These are phyloP conservation scores for Drosophila erecta DNA, from an alignment of 1,140 invertebrate genomes.

Conservation along the genomic window DNA sequence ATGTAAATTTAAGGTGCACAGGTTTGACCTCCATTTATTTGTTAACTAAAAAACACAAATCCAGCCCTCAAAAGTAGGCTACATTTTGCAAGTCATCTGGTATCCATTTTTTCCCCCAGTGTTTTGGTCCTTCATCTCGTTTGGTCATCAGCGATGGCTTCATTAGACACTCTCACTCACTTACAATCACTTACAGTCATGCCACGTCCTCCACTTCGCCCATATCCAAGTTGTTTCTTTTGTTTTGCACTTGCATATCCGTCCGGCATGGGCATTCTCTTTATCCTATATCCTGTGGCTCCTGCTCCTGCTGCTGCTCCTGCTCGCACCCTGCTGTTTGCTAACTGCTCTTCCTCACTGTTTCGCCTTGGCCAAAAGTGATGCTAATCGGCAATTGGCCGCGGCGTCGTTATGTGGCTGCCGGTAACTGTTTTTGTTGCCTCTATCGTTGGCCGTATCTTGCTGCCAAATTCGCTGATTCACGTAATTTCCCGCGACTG, in stretches of 20 bases:
- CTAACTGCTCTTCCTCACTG: slow-evolving; percentile 29
- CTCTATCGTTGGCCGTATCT: slow-evolving; percentile 53
- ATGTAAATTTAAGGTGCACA: background rate
- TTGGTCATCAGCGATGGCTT: slow-evolving; percentile 42
- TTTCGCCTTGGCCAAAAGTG: slow-evolving; percentile 39
- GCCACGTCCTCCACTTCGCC: slow-evolving; percentile 28
- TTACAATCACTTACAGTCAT: slow-evolving; percentile 50
- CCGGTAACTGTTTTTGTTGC: slow-evolving; percentile 34
- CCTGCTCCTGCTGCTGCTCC: slow-evolving; percentile 1
- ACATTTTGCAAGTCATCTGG: background rate
- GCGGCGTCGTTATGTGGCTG: slow-evolving; percentile 58
- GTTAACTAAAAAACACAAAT: too few species aligned
- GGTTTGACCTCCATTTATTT: too few species aligned
- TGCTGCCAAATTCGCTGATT: slow-evolving; percentile 67
- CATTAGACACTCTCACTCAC: slow-evolving; percentile 52
- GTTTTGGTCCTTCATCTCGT: slow-evolving; percentile 1
- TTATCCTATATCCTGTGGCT: slow-evolving; percentile 12
- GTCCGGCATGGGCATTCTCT: slow-evolving; percentile 4
- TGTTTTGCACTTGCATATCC: slow-evolving; percentile 36
- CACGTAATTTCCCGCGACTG: slow-evolving; percentile 52
- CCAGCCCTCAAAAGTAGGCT: background rate
- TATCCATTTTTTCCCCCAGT: slow-evolving; percentile 1
- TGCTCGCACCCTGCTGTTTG: slow-evolving; percentile 11
- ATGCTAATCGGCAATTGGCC: slow-evolving; percentile 77
- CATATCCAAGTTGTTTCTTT: slow-evolving; percentile 23